A percentile compares a stretch with the other conserved stretches of the same genome.
Evolutionary conservation across 37 sponge, comb jelly and placozoan species (phyloP).

Genomic region (Cliona cf. orientalis): DNA sequence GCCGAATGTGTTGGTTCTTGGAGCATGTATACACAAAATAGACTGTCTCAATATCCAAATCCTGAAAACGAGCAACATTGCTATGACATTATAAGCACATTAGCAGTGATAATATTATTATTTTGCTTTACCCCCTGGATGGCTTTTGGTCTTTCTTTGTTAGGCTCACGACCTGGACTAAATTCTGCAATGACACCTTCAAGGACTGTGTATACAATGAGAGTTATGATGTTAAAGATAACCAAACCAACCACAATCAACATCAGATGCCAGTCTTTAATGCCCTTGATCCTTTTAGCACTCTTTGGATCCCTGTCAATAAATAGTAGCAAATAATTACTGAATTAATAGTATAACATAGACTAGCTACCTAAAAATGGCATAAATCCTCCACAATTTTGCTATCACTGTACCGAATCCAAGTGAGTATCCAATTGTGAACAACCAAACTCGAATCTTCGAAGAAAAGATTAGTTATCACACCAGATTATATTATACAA

Average conservation of each 20-base stretch:
- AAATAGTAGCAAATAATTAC: background rate
- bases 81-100: too few species aligned
- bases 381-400: conserved; percentile 23
- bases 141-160: background rate
- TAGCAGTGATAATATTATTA: too few species aligned
- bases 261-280: conserved; percentile 15
- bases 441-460: background rate
- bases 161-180: background rate
- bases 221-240: conserved; percentile 2
- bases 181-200: background rate
- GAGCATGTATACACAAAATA: too few species aligned
- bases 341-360: background rate
- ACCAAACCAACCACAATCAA: background rate
- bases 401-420: conserved; percentile 10
- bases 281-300: background rate
- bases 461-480: too few species aligned
- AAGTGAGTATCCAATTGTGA: conserved; percentile 19
- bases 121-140: background rate
- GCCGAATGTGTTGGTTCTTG: too few species aligned
- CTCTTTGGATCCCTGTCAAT: background rate
- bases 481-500: too few species aligned
- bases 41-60: too few species aligned
- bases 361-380: background rate
- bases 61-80: too few species aligned
- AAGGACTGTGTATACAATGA: background rate